phyloP scores from a whole-genome alignment of 2,797 vertebrate genomes.

The Acestrorhynchus altus region DNA sequence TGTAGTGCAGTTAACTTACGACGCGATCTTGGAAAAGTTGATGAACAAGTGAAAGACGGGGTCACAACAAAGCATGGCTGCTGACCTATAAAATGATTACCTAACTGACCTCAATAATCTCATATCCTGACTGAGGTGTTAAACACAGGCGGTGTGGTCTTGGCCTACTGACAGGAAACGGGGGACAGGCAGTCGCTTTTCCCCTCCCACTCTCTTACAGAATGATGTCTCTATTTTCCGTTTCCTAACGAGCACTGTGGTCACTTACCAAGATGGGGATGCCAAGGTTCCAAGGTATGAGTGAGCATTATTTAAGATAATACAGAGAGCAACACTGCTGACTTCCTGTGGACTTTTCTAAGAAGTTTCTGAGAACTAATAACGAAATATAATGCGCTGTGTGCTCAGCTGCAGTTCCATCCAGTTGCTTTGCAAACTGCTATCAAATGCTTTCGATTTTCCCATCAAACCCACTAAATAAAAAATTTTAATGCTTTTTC shows the following conservation, averaged over 20 bases:
- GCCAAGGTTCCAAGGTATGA: not conserved
- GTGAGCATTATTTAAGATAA: not conserved
- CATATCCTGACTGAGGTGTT: not conserved
- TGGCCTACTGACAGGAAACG: slow-evolving; percentile 37
- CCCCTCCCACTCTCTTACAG: slow-evolving; percentile 23
- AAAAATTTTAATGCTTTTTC: too few species aligned
- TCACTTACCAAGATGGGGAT: slow-evolving; percentile 31
- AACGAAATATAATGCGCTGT: too few species aligned
- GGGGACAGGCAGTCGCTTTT: slow-evolving; percentile 17
- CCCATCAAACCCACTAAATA: too few species aligned
- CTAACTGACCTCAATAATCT: slow-evolving; percentile 23
- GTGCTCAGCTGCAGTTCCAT: too few species aligned
- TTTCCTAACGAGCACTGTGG: slow-evolving; percentile 34
- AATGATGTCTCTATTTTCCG: slow-evolving; percentile 14
- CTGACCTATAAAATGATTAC: slow-evolving; percentile 2
- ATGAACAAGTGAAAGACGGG: not conserved
- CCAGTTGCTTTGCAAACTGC: too few species aligned
- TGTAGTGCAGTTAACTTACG: not conserved
- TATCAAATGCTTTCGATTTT: too few species aligned
- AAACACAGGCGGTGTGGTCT: not conserved
- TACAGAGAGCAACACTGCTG: not conserved
- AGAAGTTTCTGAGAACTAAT: not conserved
- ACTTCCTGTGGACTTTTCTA: not conserved
- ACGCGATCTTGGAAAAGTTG: too few species aligned
- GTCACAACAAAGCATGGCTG: not conserved